Percentiles rank a stretch among this genome's conserved stretches.
These are phyloP conservation scores for Tetranychus truncatus DNA, from an alignment of 2,888 invertebrate genomes.

Conservation along the genomic window DNA sequence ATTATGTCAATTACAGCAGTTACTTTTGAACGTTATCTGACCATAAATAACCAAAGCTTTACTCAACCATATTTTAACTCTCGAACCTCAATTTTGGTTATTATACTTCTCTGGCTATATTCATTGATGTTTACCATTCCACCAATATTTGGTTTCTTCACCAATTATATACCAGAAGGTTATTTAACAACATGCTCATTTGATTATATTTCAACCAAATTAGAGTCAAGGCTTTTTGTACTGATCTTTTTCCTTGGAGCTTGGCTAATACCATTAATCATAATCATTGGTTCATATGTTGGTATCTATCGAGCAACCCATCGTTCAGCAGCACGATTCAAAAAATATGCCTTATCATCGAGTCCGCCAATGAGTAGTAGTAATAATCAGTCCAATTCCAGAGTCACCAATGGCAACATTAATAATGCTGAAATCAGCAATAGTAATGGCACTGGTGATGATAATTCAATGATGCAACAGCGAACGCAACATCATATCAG, in stretches of 20 bases:
- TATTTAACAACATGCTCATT: conserved; percentile 67
- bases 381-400: background rate
- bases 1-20: conserved; percentile 62
- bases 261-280: conserved; percentile 48
- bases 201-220: conserved; percentile 52
- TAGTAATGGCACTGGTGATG: background rate
- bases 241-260: conserved; percentile 49
- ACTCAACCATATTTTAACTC: conserved; percentile 29
- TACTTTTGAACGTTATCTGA: conserved; percentile 60
- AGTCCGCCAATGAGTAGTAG: background rate
- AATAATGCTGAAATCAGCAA: background rate
- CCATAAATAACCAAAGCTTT: conserved; percentile 50
- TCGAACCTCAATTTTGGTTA: conserved; percentile 43
- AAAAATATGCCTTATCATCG: background rate
- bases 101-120: conserved; percentile 54
- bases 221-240: conserved; percentile 47
- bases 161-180: conserved; percentile 61
- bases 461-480: background rate
- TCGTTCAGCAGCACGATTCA: background rate
- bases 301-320: background rate
- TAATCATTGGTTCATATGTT: conserved; percentile 53
- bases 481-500: background rate
- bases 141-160: conserved; percentile 50
- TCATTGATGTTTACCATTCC: conserved; percentile 48
- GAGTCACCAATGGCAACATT: background rate